Evolutionary conservation across 2,113 vertebrate genomes (phyloP), one percentile per base, ranked within the genome.

Genomic region (Chamaea fasciata): DNA sequence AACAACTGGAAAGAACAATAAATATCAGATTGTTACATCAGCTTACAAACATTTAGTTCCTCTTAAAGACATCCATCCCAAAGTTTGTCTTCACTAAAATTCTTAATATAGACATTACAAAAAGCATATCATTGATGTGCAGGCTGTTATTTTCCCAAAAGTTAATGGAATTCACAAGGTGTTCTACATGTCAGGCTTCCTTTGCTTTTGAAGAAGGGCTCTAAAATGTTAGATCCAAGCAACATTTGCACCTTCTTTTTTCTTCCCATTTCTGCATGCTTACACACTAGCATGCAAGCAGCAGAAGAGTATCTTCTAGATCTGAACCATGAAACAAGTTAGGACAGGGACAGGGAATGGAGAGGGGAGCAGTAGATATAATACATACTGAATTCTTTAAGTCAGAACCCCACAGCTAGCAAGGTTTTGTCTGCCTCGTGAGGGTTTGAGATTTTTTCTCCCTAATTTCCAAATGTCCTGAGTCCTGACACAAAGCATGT

Each of bases 341-440:
- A 44, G 17, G 42, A 31, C 1, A 11, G 11, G 8, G 27, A 31
- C 1, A 7, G 15, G 6, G 9, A 6, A 4, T 16, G 17, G 23
- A 47, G 41, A 41, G 17, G 13, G 18, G 26, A 39, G 30, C 11
- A 62, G 18, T 0, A 74, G 42, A 49, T 30, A 28, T 2, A 75
- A 67, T 11, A 85, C 12, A 35, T 9, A 44, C 10, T 33, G 62
- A 93, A 63, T 42, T 70, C 9, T 70, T 59, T 62, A 24, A 39
- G 37, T 47, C 13, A 42, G 35, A 83, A 60, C 3, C 6, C 23
- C 50, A 78, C 16, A 87, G 20, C 28, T 62, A 31, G 1, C 4
- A 67, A 27, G 13, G 27, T 37, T 83, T 71, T 59, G 17, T 52
- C 11, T 44, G 21, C 14, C 35, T 91, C 37, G 9, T 55, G 35